Conservation (phyloP, 2,888 invertebrate genomes). For the Toxonevra muliebris region DNA sequence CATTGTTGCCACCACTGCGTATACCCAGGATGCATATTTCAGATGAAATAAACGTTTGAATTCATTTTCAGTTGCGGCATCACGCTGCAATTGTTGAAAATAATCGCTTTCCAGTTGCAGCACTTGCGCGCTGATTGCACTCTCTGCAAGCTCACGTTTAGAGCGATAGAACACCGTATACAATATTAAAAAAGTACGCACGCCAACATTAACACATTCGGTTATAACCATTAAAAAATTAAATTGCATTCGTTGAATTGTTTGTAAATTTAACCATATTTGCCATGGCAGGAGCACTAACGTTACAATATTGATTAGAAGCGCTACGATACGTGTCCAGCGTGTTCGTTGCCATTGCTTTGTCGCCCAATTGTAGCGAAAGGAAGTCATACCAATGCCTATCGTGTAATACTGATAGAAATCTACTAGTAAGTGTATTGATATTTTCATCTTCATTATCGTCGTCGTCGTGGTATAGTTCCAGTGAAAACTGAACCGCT, state of each 20-base stretch:
- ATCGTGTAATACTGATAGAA: constrained; percentile 4
- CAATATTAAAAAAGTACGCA: neutral
- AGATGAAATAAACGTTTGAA: constrained; percentile 4
- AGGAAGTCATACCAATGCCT: constrained; percentile 21
- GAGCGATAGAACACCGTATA: constrained; percentile 11
- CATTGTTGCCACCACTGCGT: too few relatives aligned
- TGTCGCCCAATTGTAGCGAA: neutral
- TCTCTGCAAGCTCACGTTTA: constrained; percentile 4
- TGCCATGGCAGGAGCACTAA: neutral
- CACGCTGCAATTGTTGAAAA: neutral
- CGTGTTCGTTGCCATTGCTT: neutral
- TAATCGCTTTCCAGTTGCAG: neutral
- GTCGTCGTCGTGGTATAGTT: too few relatives aligned
- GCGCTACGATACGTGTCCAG: neutral
- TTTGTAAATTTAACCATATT: constrained; percentile 6
- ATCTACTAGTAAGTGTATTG: too few relatives aligned
- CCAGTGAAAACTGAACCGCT: too few relatives aligned
- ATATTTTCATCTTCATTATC: too few relatives aligned
- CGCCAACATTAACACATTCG: neutral
- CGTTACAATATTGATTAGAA: neutral
- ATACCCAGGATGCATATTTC: neutral
- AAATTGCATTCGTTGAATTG: constrained; percentile 6
- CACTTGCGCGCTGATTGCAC: neutral
- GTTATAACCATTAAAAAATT: constrained; percentile 13
- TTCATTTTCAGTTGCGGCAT: neutral